Conservation (phyloP, 2,888 invertebrate species). For the Oxyteleia sp. region DNA sequence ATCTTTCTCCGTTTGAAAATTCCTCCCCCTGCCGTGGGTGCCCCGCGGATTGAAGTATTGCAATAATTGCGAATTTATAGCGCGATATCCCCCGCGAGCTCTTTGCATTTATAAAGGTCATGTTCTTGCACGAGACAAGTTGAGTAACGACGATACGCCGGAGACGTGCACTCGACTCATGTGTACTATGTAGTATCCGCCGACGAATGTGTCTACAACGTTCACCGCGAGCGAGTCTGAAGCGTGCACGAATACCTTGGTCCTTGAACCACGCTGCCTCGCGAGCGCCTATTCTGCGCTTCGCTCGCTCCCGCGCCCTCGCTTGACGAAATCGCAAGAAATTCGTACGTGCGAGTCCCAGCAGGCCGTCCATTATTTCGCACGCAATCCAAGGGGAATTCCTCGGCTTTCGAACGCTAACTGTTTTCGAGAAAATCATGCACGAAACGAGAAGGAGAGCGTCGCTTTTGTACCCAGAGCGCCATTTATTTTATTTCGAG, state of each 20-base stretch:
- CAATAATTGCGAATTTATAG: conserved; percentile 74
- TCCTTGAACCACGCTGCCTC: conserved; percentile 69
- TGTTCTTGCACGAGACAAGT: conserved; percentile 80
- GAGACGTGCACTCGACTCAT: conserved; percentile 67
- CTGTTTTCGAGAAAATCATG: conserved; percentile 27
- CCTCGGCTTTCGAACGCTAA: not conserved
- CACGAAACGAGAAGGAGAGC: conserved; percentile 1
- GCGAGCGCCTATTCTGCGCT: conserved; percentile 44
- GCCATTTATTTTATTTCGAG: conserved; percentile 13
- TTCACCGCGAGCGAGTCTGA: conserved; percentile 67
- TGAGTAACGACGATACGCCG: conserved; percentile 78
- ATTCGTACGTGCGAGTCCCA: conserved; percentile 33
- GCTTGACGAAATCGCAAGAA: conserved; percentile 52
- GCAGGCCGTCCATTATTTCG: conserved; percentile 28
- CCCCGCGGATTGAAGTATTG: conserved; percentile 43
- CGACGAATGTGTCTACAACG: conserved; percentile 71
- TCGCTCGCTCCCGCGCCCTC: too few species aligned
- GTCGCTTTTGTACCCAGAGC: too few species aligned
- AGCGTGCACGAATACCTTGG: conserved; percentile 68
- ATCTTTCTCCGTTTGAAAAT: conserved; percentile 6
- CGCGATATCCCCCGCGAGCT: conserved; percentile 59
- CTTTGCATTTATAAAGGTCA: conserved; percentile 79
- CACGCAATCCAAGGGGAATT: conserved; percentile 34
- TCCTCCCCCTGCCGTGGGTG: conserved; percentile 17
- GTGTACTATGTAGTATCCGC: conserved; percentile 68